Evolutionary conservation across 2,888 invertebrate genomes (phyloP), one percentile per base, ranked within the genome.

Genomic region (Melolontha melolontha): DNA sequence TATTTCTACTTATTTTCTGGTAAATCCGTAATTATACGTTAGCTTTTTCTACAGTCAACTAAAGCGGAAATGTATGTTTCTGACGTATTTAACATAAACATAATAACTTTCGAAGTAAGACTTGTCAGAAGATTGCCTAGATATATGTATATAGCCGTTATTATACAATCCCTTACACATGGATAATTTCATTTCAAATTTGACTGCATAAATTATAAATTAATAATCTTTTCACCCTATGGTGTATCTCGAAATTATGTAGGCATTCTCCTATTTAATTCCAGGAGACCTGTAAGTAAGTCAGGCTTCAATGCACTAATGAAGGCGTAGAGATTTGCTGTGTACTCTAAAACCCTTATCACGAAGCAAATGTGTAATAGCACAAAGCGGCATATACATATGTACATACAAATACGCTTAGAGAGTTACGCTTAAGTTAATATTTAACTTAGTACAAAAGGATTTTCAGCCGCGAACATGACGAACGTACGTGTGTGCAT

Each of bases 361-460:
- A 29, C 47, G 34, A 44, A 62, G 34, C n/a, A 62, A 62, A 62
- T 12, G 34, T 47, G 47, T 62, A 62, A 62, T 47, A 34, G 39
- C 39, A 47, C 27, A 39, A 10, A 44, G 42, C 8, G 29, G 42
- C 12, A n/a, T 34, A 10, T 34, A 34, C 10, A 34, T 34, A 47
- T 29, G 47, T 62, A 49, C 22, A 22, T 22, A 62, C 44, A 34
- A 27, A 44, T 6, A 16, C 10, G 34, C 47, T 34, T 34, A 14
- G 29, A 57, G 17, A 34, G 34, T 34, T 47, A 16, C 47, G 27
- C 42, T 34, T 16, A 29, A 62, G 47, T 62, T 62, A 47, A 47
- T 62, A 62, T 62, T 62, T 62, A 47, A 39, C 34, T 29, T 34
- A 29, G 17, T 16, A 62, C 59, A 47, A 62, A 62, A 62, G 49